Base-by-base conservation (phyloP, 1,140 invertebrate species). In the Neomicropteryx cornuta region DNA sequence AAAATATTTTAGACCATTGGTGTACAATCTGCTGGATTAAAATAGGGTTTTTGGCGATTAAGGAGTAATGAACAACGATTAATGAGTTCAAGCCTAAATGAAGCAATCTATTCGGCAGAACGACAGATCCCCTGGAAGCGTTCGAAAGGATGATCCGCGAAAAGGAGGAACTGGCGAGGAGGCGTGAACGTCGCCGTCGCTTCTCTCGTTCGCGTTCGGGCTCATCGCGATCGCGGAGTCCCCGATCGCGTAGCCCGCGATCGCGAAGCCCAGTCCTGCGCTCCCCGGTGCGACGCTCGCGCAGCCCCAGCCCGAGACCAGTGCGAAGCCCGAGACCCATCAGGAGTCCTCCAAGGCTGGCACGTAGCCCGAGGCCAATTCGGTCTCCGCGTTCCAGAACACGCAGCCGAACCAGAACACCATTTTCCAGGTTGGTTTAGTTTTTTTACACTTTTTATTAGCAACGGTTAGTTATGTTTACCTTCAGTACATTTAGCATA, bases 91-190 rank as follows among this genome's bases (percentile, higher is more conserved):
- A 8, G 23, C 13, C 23, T 27, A 27, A 8, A 27, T 27, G 23
- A 8, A 27, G 23, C 8, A 27, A 27, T 8, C 13, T 13, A n/a
- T n/a, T n/a, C n/a, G n/a, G n/a, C n/a, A n/a, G n/a, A n/a, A n/a
- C n/a, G n/a, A n/a, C n/a, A 50, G 85, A 90, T 61, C 83, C 84
- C 6, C 55, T 90, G 44, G 84, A 86, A 55, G 83, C 83, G 33
- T 92, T 91, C 59, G 80, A 89, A 53, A 68, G 83, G 43, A 83
- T 90, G 62, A 70, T 91, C 42, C 70, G 79, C 41, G 86, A 91
- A 56, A 88, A 87, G 62, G 84, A 88, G 57, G 79, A 80, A 54
- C 63, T 76, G 23, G 75, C 79, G 38, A 64, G 76, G 43, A 70
- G 77, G 21, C 66, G 80, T 32, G 78, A 79, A 39, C 71, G 73